Conservation (phyloP, 2,888 invertebrate species). For the Pammene aurita region DNA sequence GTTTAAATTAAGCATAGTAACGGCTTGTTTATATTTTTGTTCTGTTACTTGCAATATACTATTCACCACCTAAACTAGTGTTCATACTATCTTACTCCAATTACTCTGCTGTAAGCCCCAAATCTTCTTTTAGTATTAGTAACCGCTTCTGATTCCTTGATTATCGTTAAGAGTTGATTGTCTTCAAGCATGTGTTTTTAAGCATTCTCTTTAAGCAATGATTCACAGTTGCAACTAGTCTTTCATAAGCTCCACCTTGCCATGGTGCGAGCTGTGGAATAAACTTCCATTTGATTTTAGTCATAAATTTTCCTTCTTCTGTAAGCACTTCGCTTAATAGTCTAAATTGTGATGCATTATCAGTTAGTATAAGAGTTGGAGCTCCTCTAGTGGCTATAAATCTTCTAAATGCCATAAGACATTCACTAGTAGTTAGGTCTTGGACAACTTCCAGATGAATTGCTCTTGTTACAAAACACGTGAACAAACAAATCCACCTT, state of each 20-base stretch:
- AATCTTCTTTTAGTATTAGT: too few species aligned
- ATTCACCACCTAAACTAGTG: too few species aligned
- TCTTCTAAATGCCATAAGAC: too few species aligned
- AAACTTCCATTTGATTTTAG: too few species aligned
- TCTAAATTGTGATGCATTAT: slow-evolving; percentile 42
- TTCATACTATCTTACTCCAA: too few species aligned
- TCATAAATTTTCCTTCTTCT: slow-evolving; percentile 20
- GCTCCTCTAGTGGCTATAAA: slow-evolving; percentile 33
- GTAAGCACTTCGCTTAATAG: slow-evolving; percentile 38
- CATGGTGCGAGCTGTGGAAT: slow-evolving; percentile 44
- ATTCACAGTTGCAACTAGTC: slow-evolving; percentile 31
- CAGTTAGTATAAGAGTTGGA: slow-evolving; percentile 36
- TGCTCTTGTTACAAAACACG: slow-evolving; percentile 39
- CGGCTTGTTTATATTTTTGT: too few species aligned
- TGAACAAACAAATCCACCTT: slow-evolving; percentile 45
- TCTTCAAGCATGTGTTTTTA: slow-evolving; percentile 8
- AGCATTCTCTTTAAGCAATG: slow-evolving; percentile 24
- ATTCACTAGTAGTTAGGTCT: slow-evolving; percentile 42
- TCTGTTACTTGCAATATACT: too few species aligned
- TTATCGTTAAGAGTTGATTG: slow-evolving; percentile 5
- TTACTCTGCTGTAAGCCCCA: too few species aligned
- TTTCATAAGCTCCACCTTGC: slow-evolving; percentile 46
- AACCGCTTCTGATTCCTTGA: slow-evolving; percentile 9
- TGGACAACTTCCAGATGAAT: slow-evolving; percentile 40
- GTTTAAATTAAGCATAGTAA: too few species aligned